A percentile compares a stretch with the other conserved stretches of the same genome.
phyloP scores from a whole-genome alignment of 2,888 invertebrate genomes.

The Poecilobothrus nobilitatus region DNA sequence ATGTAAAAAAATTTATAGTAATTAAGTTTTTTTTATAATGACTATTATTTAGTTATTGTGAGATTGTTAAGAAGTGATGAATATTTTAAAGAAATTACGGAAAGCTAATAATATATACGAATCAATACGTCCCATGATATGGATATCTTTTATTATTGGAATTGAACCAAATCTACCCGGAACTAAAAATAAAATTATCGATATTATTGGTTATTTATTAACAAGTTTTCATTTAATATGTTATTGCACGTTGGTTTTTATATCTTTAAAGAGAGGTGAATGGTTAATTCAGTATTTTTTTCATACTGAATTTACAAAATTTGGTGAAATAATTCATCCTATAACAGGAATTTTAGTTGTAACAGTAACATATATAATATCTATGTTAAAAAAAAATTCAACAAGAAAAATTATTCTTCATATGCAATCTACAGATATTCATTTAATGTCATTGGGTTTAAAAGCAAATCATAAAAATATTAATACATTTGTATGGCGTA shows the following conservation, averaged over 20 bases:
- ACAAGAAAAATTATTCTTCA: constrained; percentile 34
- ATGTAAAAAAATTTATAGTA: too few relatives aligned
- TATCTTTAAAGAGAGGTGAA: constrained; percentile 33
- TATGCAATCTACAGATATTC: constrained; percentile 34
- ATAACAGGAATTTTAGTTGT: constrained; percentile 37
- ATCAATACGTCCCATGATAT: constrained; percentile 35
- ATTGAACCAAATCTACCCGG: constrained; percentile 35
- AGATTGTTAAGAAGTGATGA: not conserved
- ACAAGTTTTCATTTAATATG: constrained; percentile 35
- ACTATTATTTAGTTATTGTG: too few relatives aligned
- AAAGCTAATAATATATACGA: constrained; percentile 30
- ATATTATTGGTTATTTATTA: constrained; percentile 30
- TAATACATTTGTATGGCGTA: constrained; percentile 32
- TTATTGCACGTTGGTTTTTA: constrained; percentile 33
- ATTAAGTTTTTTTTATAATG: too few relatives aligned
- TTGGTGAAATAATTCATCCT: constrained; percentile 37
- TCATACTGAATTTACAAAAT: constrained; percentile 37
- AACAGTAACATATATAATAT: constrained; percentile 37
- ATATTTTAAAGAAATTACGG: not conserved
- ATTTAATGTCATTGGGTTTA: constrained; percentile 35
- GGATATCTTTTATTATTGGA: constrained; percentile 37
- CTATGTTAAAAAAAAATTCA: constrained; percentile 31
- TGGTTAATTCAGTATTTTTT: constrained; percentile 42
- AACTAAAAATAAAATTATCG: constrained; percentile 35
- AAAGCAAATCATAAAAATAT: constrained; percentile 36